phyloP scores from a whole-genome alignment of 2,113 vertebrate genomes.

The Oryzias woworae region DNA sequence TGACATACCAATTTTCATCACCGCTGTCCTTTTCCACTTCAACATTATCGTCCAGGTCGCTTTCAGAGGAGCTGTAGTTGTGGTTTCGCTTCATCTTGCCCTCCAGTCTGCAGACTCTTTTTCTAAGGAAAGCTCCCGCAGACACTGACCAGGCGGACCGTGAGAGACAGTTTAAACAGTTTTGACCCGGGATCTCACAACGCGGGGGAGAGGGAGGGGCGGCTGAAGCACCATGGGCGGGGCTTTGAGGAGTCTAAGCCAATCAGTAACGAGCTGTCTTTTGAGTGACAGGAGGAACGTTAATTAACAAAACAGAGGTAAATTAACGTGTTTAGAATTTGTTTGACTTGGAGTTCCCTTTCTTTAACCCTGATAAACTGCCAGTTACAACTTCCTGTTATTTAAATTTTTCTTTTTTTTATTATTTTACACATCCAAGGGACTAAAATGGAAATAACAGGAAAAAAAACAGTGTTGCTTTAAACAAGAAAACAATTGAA shows the following conservation, averaged over 20 bases:
- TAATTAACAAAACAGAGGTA: not conserved
- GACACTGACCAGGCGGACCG: slow-evolving; percentile 29
- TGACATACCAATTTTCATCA: slow-evolving; percentile 87
- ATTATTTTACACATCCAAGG: no score
- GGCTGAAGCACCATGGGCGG: slow-evolving; percentile 12
- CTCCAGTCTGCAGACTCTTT: not conserved
- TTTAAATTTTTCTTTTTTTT: no score
- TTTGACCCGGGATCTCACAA: slow-evolving; percentile 45
- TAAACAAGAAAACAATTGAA: no score
- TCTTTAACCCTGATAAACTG: no score
- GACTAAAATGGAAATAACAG: no score
- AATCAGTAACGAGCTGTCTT: slow-evolving; percentile 25
- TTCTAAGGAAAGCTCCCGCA: not conserved
- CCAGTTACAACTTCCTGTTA: no score
- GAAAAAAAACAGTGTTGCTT: no score
- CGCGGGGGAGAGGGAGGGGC: slow-evolving; percentile 32
- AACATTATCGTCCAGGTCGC: slow-evolving; percentile 90
- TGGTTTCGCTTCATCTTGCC: slow-evolving; percentile 86
- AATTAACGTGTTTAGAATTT: slow-evolving; percentile 31
- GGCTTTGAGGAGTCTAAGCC: slow-evolving; percentile 14
- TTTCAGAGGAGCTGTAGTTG: slow-evolving; percentile 93
- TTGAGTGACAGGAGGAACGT: slow-evolving; percentile 8
- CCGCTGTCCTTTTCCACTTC: slow-evolving; percentile 95
- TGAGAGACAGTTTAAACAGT: slow-evolving; percentile 31
- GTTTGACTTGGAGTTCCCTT: no score